A percentile compares a stretch with the other conserved stretches of the same genome.
phyloP scores from a whole-genome alignment of 2,888 invertebrate genomes.

The Apodemia duryi region DNA sequence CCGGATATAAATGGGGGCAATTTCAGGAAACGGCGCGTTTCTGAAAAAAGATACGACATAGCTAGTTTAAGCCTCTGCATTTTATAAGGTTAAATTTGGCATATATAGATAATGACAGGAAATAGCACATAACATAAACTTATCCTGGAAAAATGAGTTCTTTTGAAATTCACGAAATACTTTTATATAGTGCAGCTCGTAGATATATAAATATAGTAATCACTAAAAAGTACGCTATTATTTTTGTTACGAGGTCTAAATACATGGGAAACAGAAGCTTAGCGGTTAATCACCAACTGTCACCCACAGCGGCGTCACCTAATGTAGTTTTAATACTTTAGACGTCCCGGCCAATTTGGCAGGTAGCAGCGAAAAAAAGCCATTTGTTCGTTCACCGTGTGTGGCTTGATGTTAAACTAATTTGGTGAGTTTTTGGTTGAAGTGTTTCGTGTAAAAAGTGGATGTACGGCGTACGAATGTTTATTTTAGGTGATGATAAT shows the following conservation, averaged over 20 bases:
- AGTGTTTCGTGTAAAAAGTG: slow-evolving; percentile 33
- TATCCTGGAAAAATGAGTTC: no score
- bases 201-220: no score
- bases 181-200: no score
- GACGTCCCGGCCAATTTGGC: slow-evolving; percentile 55
- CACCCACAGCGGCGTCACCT: slow-evolving; percentile 42
- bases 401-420: slow-evolving; percentile 64
- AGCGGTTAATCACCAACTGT: slow-evolving; percentile 50
- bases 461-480: slow-evolving; percentile 25
- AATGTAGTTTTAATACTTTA: slow-evolving; percentile 69
- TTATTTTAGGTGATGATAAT: slow-evolving; percentile 16
- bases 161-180: no score
- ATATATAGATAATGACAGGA: no score
- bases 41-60: no score
- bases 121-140: no score
- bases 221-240: no score
- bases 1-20: no score
- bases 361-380: slow-evolving; percentile 51
- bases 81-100: no score
- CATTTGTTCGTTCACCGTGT: slow-evolving; percentile 58
- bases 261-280: slow-evolving; percentile 32
- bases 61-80: no score
- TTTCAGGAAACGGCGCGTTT: no score
- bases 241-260: slow-evolving; percentile 9
- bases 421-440: slow-evolving; percentile 43